Evolutionary conservation across 2,113 vertebrate genomes (phyloP).

Genomic region (Anarrhichthys ocellatus): DNA sequence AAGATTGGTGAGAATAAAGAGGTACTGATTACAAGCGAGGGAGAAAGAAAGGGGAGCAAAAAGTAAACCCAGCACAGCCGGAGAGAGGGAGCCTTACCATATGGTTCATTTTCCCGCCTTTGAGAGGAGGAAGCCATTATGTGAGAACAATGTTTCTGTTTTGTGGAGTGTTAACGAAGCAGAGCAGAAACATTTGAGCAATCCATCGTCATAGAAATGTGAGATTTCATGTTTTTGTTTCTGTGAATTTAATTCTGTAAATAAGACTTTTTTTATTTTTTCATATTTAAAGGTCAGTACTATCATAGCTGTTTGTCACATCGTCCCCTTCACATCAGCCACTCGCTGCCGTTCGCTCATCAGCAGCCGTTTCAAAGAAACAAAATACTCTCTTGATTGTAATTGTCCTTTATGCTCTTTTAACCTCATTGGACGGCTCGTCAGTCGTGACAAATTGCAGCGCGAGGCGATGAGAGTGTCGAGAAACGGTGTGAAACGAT

Average conservation of each 20-base stretch:
- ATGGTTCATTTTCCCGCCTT: background rate
- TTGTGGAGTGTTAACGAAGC: background rate
- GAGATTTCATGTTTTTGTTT: background rate
- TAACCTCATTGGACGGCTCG: slow-evolving; percentile 23
- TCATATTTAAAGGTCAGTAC: slow-evolving; percentile 9
- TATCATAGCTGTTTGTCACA: slow-evolving; percentile 16
- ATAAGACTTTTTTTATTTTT: background rate
- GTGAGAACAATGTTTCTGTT: background rate
- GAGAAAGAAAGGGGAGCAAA: background rate
- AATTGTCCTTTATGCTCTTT: slow-evolving; percentile 45
- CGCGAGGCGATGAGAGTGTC: slow-evolving; percentile 1
- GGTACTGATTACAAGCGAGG: slow-evolving; percentile 18
- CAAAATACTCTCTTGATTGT: slow-evolving; percentile 27
- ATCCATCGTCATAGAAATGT: background rate
- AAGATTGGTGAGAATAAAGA: slow-evolving; percentile 19
- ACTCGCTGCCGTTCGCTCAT: background rate
- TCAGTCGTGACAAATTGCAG: slow-evolving; percentile 18
- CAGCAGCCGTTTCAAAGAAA: slow-evolving; percentile 16
- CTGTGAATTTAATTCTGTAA: background rate
- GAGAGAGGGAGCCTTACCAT: slow-evolving; percentile 2
- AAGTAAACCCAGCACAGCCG: background rate
- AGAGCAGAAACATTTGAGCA: background rate
- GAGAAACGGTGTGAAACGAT: background rate
- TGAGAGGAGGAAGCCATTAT: slow-evolving; percentile 4
- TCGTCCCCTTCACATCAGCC: background rate